Conservation (phyloP, 2,113 vertebrate species). For the Chaetura pelagica region DNA sequence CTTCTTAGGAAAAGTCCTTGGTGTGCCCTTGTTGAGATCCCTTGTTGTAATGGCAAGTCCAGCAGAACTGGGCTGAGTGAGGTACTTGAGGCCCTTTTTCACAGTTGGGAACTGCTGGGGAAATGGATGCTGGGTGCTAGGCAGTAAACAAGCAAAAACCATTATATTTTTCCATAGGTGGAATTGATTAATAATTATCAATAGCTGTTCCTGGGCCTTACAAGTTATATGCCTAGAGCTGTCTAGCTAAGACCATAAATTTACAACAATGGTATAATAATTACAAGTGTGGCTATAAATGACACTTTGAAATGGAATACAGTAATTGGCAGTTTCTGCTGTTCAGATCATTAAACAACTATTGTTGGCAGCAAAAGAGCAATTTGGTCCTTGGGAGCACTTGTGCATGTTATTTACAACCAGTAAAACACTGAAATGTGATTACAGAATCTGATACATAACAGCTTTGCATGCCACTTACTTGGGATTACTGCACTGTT, state of each 20-base stretch:
- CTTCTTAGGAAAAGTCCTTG: not conserved
- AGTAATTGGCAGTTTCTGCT: conserved; percentile 66
- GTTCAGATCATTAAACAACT: conserved; percentile 64
- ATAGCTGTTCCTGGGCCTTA: not conserved
- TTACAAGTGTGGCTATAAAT: conserved; percentile 53
- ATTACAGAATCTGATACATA: conserved; percentile 14
- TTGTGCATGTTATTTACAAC: conserved; percentile 56
- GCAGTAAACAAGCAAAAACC: not conserved
- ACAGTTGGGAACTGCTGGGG: rapidly evolving
- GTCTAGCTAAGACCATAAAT: not conserved
- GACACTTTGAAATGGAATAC: conserved; percentile 40
- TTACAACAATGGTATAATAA: conserved; percentile 28
- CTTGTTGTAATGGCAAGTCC: not conserved
- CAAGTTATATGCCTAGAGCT: not conserved
- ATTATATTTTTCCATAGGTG: not conserved
- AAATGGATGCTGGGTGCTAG: not conserved
- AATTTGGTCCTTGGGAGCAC: conserved; percentile 40
- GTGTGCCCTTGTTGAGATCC: not conserved
- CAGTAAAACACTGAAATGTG: not conserved
- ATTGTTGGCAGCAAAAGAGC: conserved; percentile 61
- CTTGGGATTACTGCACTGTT: conserved; percentile 33
- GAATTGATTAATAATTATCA: not conserved
- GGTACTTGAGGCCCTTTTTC: not conserved
- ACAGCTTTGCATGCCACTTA: conserved; percentile 16
- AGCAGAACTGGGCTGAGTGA: not conserved